Conservation (phyloP, 2,113 vertebrate genomes). For the Notarius quadriscutis region DNA sequence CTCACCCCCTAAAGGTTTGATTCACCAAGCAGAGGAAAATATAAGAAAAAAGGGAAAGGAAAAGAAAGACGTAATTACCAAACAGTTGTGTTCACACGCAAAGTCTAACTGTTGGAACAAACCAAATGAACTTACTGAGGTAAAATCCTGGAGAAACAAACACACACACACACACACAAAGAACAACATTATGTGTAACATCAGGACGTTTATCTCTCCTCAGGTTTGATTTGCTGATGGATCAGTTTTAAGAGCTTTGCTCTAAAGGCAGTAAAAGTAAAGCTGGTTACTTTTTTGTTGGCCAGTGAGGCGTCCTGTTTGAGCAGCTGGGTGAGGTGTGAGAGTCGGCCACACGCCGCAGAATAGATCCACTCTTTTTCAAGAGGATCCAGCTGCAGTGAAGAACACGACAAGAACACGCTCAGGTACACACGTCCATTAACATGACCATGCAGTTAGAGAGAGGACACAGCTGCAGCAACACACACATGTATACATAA, state of each 20-base stretch:
- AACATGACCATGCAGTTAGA: not conserved
- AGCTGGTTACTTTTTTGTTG: slow-evolving; percentile 73
- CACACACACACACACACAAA: slow-evolving; percentile 25
- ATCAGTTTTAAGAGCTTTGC: not conserved
- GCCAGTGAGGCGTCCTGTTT: slow-evolving; percentile 73
- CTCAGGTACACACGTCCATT: not conserved
- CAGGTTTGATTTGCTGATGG: not conserved
- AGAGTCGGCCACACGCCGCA: slow-evolving; percentile 71
- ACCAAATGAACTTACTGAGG: slow-evolving; percentile 70
- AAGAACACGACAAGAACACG: not conserved
- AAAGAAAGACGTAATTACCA: not conserved
- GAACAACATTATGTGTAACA: not conserved
- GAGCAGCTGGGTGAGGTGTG: slow-evolving; percentile 74
- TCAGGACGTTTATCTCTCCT: not conserved
- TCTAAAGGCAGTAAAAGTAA: not conserved
- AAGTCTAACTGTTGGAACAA: not conserved
- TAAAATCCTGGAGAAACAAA: slow-evolving; percentile 70
- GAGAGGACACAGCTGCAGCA: not conserved
- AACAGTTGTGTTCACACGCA: not conserved
- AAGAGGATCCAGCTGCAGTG: slow-evolving; percentile 72
- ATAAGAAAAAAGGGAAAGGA: not conserved
- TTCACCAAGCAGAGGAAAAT: not conserved
- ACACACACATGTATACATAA: too few relatives aligned
- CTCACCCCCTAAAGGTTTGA: slow-evolving; percentile 47
- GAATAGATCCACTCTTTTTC: slow-evolving; percentile 81